These are phyloP conservation scores for Lottia gigantea DNA, from an alignment of 2,888 invertebrate species.

Conservation along the genomic window DNA sequence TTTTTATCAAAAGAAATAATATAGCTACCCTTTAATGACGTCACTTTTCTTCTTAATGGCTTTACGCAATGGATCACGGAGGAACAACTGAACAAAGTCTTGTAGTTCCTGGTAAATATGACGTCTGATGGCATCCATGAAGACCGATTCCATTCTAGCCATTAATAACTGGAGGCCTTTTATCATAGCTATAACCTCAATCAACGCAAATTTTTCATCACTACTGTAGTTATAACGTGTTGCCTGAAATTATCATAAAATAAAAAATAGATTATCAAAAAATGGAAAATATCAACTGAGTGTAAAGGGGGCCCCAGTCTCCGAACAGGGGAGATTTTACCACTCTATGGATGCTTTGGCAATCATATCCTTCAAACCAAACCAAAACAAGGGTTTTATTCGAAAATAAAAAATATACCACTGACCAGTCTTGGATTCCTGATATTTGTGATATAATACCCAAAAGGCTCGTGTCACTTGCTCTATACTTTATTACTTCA, in stretches of 20 bases:
- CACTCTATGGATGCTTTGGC: too few relatives aligned
- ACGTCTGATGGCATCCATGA: conserved; percentile 87
- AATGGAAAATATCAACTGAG: too few relatives aligned
- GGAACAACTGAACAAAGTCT: conserved; percentile 89
- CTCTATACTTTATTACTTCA: too few relatives aligned
- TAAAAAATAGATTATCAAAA: conserved; percentile 1
- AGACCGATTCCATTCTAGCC: conserved; percentile 97
- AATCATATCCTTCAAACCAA: too few relatives aligned
- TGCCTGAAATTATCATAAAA: conserved; percentile 72
- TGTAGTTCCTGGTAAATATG: conserved; percentile 96
- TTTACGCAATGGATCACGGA: conserved; percentile 93
- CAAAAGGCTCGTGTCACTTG: too few relatives aligned
- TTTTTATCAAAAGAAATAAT: too few relatives aligned
- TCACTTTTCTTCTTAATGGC: conserved; percentile 98
- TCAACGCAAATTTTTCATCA: conserved; percentile 96
- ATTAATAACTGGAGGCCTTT: conserved; percentile 93
- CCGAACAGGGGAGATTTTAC: too few relatives aligned
- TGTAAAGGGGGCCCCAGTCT: too few relatives aligned
- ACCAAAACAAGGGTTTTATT: too few relatives aligned
- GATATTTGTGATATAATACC: too few relatives aligned
- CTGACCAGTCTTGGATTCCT: too few relatives aligned
- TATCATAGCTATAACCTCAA: conserved; percentile 99
- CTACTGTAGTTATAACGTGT: conserved; percentile 97
- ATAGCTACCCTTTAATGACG: conserved; percentile 74
- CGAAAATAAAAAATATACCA: too few relatives aligned